A percentile compares a stretch with the other conserved stretches of the same genome.
Evolutionary conservation across 1,140 invertebrate species (phyloP).

Genomic region (Drosophila lowei): DNA sequence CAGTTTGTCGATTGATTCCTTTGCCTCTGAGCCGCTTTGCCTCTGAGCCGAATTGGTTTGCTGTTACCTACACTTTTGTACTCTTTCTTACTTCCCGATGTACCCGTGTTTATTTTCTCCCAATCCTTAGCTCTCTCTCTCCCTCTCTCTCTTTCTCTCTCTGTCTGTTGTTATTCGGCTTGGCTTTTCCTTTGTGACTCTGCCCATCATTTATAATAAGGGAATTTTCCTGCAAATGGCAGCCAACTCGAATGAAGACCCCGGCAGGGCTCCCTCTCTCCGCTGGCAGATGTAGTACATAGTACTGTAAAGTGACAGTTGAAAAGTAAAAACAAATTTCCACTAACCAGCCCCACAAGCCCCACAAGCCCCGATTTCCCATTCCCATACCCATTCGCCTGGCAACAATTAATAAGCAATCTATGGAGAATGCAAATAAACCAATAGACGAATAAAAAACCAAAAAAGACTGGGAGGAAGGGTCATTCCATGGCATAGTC

Average conservation of each 20-base stretch:
- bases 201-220: constrained; percentile 31
- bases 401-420: constrained; percentile 54
- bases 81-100: constrained; percentile 3
- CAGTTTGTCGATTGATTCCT: constrained; percentile 46
- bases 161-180: constrained; percentile 37
- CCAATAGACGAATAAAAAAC: constrained; percentile 13
- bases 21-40: too few species aligned
- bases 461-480: too few species aligned
- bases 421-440: constrained; percentile 34
- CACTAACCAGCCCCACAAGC: constrained; percentile 13
- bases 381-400: constrained; percentile 20
- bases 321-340: constrained; percentile 37
- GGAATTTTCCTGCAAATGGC: constrained; percentile 38
- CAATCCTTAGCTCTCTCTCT: not conserved
- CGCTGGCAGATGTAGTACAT: constrained; percentile 37
- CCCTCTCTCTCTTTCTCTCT: not conserved
- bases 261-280: not conserved
- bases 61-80: constrained; percentile 42
- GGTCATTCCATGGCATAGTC: too few species aligned
- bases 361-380: constrained; percentile 28
- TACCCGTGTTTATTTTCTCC: constrained; percentile 30
- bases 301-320: constrained; percentile 37
- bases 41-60: constrained; percentile 42
- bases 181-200: constrained; percentile 18
- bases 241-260: not conserved